Percentiles rank a stretch among this genome's conserved stretches.
Evolutionary conservation across 2,113 vertebrate genomes (phyloP).

Genomic region (Corythaeola cristata): DNA sequence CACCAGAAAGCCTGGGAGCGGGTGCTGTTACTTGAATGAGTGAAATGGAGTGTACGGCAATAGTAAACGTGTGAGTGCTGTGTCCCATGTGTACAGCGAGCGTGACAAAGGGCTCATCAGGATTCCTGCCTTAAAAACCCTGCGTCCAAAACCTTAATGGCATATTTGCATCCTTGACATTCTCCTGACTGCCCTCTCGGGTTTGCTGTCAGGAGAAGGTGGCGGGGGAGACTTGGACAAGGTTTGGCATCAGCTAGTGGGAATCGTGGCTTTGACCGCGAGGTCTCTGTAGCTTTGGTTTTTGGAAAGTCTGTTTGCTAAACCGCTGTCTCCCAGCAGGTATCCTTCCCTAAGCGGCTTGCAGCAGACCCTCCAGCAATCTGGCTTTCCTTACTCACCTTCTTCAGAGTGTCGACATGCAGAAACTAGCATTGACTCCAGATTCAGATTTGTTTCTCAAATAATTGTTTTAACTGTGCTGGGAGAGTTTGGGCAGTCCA

Average conservation of each 20-base stretch:
- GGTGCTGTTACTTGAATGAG: neutral
- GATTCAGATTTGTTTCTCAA: neutral
- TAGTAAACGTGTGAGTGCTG: neutral
- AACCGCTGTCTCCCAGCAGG: neutral
- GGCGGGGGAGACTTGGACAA: neutral
- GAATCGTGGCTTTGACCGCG: neutral
- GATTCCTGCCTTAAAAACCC: neutral
- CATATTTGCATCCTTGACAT: fast-evolving
- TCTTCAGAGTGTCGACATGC: neutral
- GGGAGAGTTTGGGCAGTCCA: neutral
- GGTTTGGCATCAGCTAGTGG: neutral
- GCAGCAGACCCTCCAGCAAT: neutral
- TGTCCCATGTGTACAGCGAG: neutral
- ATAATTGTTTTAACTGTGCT: neutral
- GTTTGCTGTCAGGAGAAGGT: neutral
- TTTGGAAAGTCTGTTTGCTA: neutral
- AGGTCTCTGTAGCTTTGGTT: neutral
- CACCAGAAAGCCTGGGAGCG: neutral
- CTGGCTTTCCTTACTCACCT: neutral
- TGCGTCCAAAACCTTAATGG: neutral
- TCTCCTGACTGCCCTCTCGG: neutral
- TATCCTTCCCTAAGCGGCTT: neutral
- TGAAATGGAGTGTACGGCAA: fast-evolving
- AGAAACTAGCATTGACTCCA: neutral
- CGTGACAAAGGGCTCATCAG: fast-evolving